Conservation (phyloP, 2,888 invertebrate genomes). For the Ephialtes manifestator region DNA sequence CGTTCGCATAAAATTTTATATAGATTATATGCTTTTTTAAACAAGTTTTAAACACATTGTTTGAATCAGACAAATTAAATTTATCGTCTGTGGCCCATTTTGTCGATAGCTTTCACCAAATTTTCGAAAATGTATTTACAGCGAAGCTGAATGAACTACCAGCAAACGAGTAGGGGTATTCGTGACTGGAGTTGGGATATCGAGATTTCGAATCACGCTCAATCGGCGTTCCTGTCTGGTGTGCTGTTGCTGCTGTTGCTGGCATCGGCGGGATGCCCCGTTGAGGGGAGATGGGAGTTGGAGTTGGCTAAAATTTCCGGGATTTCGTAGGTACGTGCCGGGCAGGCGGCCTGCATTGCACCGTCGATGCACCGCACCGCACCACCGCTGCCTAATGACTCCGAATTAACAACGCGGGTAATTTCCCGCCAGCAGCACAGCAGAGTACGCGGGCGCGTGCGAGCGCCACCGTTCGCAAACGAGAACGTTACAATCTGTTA, state of each 20-base stretch:
- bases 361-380: constrained; percentile 62
- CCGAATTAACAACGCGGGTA: constrained; percentile 76
- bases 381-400: constrained; percentile 75
- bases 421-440: constrained; percentile 69
- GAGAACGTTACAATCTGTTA: constrained; percentile 67
- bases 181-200: constrained; percentile 33
- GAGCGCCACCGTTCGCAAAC: constrained; percentile 34
- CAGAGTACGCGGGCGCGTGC: neutral
- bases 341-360: constrained; percentile 40
- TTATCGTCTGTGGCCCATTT: neutral
- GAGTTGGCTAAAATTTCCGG: constrained; percentile 67
- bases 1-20: too few species aligned
- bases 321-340: constrained; percentile 47
- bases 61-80: neutral
- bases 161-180: neutral
- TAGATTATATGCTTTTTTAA: too few species aligned
- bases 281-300: constrained; percentile 46
- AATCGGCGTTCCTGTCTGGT: constrained; percentile 46
- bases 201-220: constrained; percentile 50
- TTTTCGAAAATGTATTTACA: neutral
- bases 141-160: neutral
- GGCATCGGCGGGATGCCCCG: constrained; percentile 26
- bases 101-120: neutral
- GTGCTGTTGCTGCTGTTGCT: constrained; percentile 2
- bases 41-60: neutral